Base-by-base conservation (phyloP, 2,888 invertebrate genomes). In the Patella depressa region DNA sequence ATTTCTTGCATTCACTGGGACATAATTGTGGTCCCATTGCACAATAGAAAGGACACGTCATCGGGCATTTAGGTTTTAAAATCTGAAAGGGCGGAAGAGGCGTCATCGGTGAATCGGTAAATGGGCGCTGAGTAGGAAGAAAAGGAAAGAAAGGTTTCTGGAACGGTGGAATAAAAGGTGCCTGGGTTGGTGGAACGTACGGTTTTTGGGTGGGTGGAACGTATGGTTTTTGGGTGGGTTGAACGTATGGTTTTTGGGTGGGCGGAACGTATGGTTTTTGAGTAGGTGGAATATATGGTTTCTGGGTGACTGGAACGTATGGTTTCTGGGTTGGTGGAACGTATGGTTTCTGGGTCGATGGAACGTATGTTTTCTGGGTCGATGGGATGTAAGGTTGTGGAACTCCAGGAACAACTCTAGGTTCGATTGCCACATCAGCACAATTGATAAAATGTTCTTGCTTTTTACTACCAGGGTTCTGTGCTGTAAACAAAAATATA, bases 381-480 rank as follows among this genome's bases (percentile, higher is more conserved):
- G 65, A 19, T n/a, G 65, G 65, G 7, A 19, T n/a, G 65, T 65
- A 65, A 19, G 65, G 65, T 24, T 17, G 65, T 11, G 11, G n/a
- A 19, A n/a, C 19, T 11, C 65, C 19, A 11, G 65, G 24, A 65
- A 19, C 65, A 24, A n/a, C 24, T 11, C 65, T n/a, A 2, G 65
- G 24, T 19, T 65, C 65, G 57, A 80, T 80, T 69, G 75, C 73
- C 17, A 80, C 78, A 57, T 80, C 80, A 34, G 80, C 80, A 71
- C 80, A 80, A 34, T 80, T 80, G 34, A 76, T 76, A 54, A 80
- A 80, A 54, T 80, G 80, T 69, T 80, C 80, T 29, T 80, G 80
- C 34, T 57, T 65, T 19, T 78, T 17, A 19, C 77, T 74, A 59
- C 80, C 78, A 24, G 72, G 69, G 24, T 53, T 53, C 24, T 72